These are phyloP conservation scores for Caenorhabditis parvicauda DNA, from an alignment of 2,888 invertebrate genomes.

Conservation along the genomic window DNA sequence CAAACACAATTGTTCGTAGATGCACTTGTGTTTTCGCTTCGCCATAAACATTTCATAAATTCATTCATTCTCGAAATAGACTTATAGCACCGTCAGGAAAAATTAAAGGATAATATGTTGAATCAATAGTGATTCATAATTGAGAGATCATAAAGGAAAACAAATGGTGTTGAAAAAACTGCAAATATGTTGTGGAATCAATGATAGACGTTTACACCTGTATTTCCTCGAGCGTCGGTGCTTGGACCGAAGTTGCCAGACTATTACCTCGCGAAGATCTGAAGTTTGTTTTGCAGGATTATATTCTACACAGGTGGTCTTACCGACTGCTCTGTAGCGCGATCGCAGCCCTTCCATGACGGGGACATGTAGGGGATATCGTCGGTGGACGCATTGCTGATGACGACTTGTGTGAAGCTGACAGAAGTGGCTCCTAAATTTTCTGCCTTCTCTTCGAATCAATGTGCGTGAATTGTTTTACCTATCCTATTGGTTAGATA, in stretches of 20 bases:
- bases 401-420: conserved; percentile 45
- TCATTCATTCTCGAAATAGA: too few species aligned
- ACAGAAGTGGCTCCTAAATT: conserved; percentile 58
- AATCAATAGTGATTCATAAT: too few species aligned
- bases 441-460: too few species aligned
- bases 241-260: conserved; percentile 33
- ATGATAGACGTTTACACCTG: conserved; percentile 33
- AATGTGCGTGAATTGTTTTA: too few species aligned
- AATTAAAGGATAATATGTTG: too few species aligned
- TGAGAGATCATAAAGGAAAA: too few species aligned
- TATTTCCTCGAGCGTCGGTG: conserved; percentile 45
- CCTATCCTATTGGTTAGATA: too few species aligned
- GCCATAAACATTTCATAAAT: too few species aligned
- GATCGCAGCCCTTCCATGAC: conserved; percentile 55
- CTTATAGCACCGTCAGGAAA: too few species aligned
- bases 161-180: neutral
- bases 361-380: conserved; percentile 60
- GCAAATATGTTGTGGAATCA: neutral
- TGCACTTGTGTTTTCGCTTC: too few species aligned
- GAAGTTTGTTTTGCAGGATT: conserved; percentile 1
- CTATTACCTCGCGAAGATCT: conserved; percentile 31
- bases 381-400: conserved; percentile 46
- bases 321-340: conserved; percentile 32
- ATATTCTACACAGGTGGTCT: conserved; percentile 1
- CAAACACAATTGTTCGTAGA: too few species aligned